Percentiles rank a stretch among this genome's conserved stretches.
Evolutionary conservation across 2,797 vertebrate genomes (phyloP).

Genomic region (Hylomyscus alleni): DNA sequence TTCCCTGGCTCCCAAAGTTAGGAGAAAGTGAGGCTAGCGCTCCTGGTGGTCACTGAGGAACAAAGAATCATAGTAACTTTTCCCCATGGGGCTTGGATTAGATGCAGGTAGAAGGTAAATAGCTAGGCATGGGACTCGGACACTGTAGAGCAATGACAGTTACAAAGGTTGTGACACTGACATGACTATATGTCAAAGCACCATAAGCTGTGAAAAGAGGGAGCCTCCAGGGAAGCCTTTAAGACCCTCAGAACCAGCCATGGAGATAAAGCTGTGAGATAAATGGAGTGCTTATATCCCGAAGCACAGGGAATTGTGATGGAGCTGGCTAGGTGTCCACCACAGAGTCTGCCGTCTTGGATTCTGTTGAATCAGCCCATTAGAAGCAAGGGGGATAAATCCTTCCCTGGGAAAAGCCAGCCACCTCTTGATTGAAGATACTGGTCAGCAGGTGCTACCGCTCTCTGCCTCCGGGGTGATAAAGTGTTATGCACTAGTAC

Average conservation of each 20-base stretch:
- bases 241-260: slow-evolving; percentile 4
- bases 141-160: background rate
- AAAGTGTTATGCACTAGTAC: background rate
- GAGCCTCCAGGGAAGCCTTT: background rate
- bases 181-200: background rate
- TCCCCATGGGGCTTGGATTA: background rate
- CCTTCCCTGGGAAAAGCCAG: background rate
- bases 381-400: background rate
- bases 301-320: background rate
- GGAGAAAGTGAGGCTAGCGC: background rate
- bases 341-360: background rate
- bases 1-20: background rate
- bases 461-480: background rate
- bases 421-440: background rate
- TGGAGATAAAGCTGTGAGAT: background rate
- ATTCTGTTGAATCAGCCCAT: background rate
- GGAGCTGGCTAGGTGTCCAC: background rate
- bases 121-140: background rate
- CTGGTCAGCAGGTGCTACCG: background rate
- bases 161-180: background rate
- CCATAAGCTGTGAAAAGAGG: background rate
- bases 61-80: background rate
- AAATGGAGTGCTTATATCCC: background rate
- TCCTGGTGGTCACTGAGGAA: background rate
- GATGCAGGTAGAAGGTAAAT: background rate